Evolutionary conservation across 2,113 vertebrate species (phyloP).

Genomic region (Chaetura pelagica): DNA sequence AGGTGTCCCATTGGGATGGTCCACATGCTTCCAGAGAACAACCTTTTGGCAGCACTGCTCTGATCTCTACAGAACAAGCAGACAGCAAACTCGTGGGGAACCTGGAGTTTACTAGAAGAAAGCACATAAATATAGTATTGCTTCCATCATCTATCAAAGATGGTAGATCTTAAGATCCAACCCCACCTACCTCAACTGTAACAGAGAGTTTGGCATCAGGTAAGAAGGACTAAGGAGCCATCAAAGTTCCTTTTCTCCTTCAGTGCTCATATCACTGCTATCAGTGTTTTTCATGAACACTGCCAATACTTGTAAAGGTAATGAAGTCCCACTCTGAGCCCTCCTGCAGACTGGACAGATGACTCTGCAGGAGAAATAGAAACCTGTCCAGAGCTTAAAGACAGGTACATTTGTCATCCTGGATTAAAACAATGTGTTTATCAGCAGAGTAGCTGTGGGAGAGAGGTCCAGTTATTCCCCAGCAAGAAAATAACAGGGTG

Average conservation of each 20-base stretch:
- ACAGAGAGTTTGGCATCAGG: neutral
- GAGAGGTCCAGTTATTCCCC: neutral
- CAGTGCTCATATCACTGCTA: accelerated
- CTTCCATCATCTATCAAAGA: neutral
- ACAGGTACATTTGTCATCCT: neutral
- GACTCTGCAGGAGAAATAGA: neutral
- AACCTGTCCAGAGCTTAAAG: neutral
- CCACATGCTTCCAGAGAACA: neutral
- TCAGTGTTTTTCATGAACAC: neutral
- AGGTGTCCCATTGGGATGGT: neutral
- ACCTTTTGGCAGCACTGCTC: neutral
- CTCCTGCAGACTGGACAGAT: neutral
- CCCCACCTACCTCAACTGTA: neutral
- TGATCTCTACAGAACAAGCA: neutral
- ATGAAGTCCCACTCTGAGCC: neutral
- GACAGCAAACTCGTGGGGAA: neutral
- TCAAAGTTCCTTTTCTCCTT: neutral
- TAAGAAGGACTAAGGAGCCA: neutral
- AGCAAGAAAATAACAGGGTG: accelerated
- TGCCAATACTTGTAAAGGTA: neutral
- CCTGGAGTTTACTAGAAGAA: neutral
- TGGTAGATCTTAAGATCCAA: neutral
- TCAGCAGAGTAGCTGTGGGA: neutral
- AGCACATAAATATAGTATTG: neutral
- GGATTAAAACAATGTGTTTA: neutral